These are phyloP conservation scores for Falco rusticolus DNA, from an alignment of 2,797 vertebrate species.

Conservation along the genomic window DNA sequence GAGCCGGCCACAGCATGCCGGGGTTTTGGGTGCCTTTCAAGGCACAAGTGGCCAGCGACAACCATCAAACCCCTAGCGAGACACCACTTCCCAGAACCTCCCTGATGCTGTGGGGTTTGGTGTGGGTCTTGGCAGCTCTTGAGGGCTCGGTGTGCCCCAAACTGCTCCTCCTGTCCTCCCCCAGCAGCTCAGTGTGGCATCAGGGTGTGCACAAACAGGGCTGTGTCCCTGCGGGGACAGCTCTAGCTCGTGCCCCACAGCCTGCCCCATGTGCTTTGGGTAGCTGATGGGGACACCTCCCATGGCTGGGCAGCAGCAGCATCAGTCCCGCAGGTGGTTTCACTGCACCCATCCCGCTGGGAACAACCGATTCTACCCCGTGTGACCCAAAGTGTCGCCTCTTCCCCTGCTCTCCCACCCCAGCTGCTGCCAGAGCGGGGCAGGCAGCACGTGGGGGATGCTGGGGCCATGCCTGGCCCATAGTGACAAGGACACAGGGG, in stretches of 20 bases:
- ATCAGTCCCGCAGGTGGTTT: not conserved
- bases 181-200: accelerated
- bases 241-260: not conserved
- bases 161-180: accelerated
- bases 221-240: not conserved
- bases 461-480: not conserved
- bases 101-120: not conserved
- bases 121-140: not conserved
- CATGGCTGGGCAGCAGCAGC: not conserved
- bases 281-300: not conserved
- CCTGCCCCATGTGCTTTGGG: not conserved
- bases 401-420: not conserved
- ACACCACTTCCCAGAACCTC: not conserved
- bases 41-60: accelerated
- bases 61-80: not conserved
- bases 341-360: not conserved
- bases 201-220: no score
- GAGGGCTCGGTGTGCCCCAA: not conserved
- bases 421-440: accelerated
- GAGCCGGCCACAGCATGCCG: not conserved
- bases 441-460: not conserved
- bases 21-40: not conserved
- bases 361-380: not conserved
- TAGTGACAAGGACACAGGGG: not conserved
- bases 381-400: not conserved